Base-by-base conservation (phyloP, 2,113 vertebrate species). In the Erythrocercus mccallii region DNA sequence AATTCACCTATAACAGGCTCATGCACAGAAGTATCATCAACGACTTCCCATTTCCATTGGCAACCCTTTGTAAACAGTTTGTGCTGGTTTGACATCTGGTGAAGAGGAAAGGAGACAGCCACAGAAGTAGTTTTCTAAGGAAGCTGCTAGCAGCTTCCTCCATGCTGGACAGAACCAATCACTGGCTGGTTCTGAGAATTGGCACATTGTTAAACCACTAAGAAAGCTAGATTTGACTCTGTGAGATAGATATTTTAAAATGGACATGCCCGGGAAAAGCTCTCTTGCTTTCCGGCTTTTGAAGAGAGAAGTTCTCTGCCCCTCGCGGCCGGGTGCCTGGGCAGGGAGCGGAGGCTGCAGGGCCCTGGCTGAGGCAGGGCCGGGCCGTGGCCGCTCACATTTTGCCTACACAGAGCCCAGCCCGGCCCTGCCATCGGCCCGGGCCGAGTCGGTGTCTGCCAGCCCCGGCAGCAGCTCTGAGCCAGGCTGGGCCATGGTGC, bases 11-110 rank as follows among this genome's bases (percentile, higher is more conserved):
- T n/a, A n/a, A n/a, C n/a, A n/a, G n/a, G n/a, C 9, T 51, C 30
- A 23, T 6, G 13, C 19, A 42, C 0, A 0, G 28, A 69, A 21
- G 10, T 20, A n/a, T 9, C 1, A 1, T 23, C n/a, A 68, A 31
- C 7, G 14, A 6, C 25, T 85, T 74, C 45, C 27, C 15, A 23
- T 61, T 38, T 65, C 30, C 31, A 57, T 3, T 10, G 24, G 11
- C 14, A 83, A 24, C 2, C 2, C 6, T 35, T 28, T 72, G 12
- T 31, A 37, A 83, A 60, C 3, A 9, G 58, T 28, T 61, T 38
- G 35, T 38, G 35, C 35, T 61, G 25, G 16, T 19, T 61, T 61
- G 25, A 20, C 35, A 61, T 38, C 11, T 38, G 35, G 24, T 61
- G 37, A 38, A 28, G 37, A 38, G 58, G 4, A 17, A 38, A 38